Percentiles rank a stretch among this genome's conserved stretches.
Conservation (phyloP, 1,140 invertebrate genomes). For the Drosophila sp. region DNA sequence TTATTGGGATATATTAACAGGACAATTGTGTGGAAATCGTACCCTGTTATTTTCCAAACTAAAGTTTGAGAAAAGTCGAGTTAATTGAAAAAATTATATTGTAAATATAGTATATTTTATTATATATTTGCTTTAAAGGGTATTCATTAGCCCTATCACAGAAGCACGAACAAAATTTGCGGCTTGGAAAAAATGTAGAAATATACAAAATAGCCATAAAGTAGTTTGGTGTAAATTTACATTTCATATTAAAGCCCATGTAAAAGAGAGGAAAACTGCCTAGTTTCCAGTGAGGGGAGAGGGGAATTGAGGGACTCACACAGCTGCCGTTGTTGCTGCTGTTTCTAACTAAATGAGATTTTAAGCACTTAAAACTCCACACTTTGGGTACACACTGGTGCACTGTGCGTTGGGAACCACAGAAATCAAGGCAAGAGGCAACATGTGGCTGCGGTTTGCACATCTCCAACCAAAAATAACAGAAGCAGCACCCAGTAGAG, state of each 20-base stretch:
- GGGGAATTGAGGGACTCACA: not conserved
- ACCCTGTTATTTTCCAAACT: too few species aligned
- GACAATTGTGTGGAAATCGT: too few species aligned
- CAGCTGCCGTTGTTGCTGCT: conserved; percentile 40
- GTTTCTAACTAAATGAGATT: conserved; percentile 65
- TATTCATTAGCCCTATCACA: not conserved
- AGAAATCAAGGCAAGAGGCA: conserved; percentile 71
- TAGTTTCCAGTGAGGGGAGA: not conserved
- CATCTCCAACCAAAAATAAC: conserved; percentile 9
- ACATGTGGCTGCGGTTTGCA: conserved; percentile 49
- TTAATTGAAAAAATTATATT: too few species aligned
- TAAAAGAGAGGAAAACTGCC: conserved; percentile 1
- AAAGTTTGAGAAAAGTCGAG: too few species aligned
- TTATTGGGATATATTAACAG: too few species aligned
- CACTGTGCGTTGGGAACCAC: conserved; percentile 49
- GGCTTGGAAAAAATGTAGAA: conserved; percentile 8
- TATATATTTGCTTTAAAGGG: not conserved
- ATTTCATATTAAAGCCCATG: conserved; percentile 69
- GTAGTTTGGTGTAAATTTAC: conserved; percentile 76
- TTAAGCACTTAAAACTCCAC: conserved; percentile 58
- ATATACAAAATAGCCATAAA: conserved; percentile 51
- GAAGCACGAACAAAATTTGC: not conserved
- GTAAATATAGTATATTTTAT: too few species aligned
- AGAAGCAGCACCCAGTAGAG: not conserved
- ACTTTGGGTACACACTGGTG: conserved; percentile 8